Evolutionary conservation across 1,140 invertebrate genomes (phyloP).

Genomic region (Drosophila guanche): DNA sequence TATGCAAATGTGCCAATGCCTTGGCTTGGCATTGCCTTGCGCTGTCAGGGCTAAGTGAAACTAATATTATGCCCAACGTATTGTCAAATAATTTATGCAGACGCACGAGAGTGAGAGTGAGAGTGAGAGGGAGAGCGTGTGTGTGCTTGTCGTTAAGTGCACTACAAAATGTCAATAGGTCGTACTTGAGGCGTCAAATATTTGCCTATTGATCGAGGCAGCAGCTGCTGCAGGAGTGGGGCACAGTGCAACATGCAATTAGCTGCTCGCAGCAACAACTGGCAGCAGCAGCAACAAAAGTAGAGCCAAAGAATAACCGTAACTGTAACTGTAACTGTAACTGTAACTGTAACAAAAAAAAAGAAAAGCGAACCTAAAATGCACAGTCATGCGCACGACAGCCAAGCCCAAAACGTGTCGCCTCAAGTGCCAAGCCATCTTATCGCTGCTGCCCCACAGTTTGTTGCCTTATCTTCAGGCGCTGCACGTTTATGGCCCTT

Average conservation of each 20-base stretch:
- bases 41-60: conserved; percentile 55
- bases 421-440: conserved; percentile 74
- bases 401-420: conserved; percentile 76
- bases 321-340: conserved; percentile 31
- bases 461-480: conserved; percentile 76
- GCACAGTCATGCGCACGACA: conserved; percentile 75
- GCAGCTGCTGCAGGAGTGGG: too few relatives aligned
- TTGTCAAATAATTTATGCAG: conserved; percentile 78
- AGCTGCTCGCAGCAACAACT: conserved; percentile 47
- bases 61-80: conserved; percentile 74
- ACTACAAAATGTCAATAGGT: conserved; percentile 73
- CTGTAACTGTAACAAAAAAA: conserved; percentile 23
- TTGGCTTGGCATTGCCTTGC: too few relatives aligned
- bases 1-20: conserved; percentile 62
- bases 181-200: conserved; percentile 67
- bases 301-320: conserved; percentile 23
- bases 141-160: conserved; percentile 64
- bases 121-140: conserved; percentile 6
- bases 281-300: conserved; percentile 5
- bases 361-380: conserved; percentile 39
- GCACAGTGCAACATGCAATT: conserved; percentile 42
- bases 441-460: conserved; percentile 68
- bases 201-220: conserved; percentile 62
- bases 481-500: conserved; percentile 55
- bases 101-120: conserved; percentile 7